Evolutionary conservation across 2,797 vertebrate genomes (phyloP), one percentile per base, ranked within the genome.

Genomic region (Bryconaethiops microstoma): DNA sequence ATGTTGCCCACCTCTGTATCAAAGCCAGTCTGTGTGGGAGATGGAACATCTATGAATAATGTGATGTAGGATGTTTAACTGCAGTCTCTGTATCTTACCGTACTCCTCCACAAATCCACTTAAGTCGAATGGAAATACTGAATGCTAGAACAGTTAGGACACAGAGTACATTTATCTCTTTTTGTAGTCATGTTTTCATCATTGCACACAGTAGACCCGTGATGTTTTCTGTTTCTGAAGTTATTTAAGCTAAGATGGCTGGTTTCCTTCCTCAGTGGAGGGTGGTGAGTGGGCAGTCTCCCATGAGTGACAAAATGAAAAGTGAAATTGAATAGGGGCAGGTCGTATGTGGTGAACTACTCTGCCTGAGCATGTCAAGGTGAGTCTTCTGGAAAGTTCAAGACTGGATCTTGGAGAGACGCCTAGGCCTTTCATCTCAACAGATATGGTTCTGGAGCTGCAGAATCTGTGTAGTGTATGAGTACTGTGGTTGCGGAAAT

Each of bases 61-160:
- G 25, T 16, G 39, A 19, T 78, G 71, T 74, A 57, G 71, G 69
- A 63, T 59, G 65, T 82, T 77, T 77, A 65, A 74, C 65, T 79
- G 40, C 40, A 48, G 63, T 52, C 23, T 64, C 54, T 69, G 39
- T 69, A 16, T 69, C n/a, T 35, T 72, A 13, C 50, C 48, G 29
- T 62, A 79, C 70, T 65, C 78, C 60, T 65, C 69, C 78, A 74
- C 48, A 52, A 40, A 19, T 16, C 23, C 35, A 0, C 23, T 70
- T 50, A 16, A 17, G 13, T 29, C 6, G 54, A 55, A 5, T 63
- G 42, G 50, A 48, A 54, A 40, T 64, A n/a, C 54, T 45, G 54
- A 40, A 39, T 64, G 9, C 54, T 45, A 42, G 23, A 39, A 48
- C 14, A 59, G 5, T 12, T 35, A 54, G 45, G 21, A 52, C 45